phyloP scores from a whole-genome alignment of 1,140 invertebrate species.

The Oryzaephilus surinamensis region DNA sequence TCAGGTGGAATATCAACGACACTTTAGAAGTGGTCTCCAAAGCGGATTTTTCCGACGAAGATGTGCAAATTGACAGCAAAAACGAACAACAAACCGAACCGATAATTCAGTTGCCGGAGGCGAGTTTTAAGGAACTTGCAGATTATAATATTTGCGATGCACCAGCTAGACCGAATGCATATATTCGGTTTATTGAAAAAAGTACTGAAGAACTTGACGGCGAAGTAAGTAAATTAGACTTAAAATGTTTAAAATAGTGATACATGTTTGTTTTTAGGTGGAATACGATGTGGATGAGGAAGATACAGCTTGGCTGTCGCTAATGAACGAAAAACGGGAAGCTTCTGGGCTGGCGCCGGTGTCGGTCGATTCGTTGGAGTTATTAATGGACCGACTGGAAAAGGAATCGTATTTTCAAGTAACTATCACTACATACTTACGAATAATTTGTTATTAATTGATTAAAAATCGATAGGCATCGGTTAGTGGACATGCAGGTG shows the following conservation, averaged over 20 bases:
- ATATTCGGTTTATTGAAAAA: constrained; percentile 88
- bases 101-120: constrained; percentile 64
- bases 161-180: constrained; percentile 65
- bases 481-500: constrained; percentile 48
- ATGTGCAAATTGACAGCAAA: constrained; percentile 27
- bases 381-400: constrained; percentile 92
- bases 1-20: constrained; percentile 48
- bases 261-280: constrained; percentile 40
- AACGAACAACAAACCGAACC: constrained; percentile 34
- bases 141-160: constrained; percentile 72
- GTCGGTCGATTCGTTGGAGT: constrained; percentile 80
- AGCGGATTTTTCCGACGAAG: constrained; percentile 48
- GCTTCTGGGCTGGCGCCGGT: constrained; percentile 57
- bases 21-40: constrained; percentile 48
- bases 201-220: constrained; percentile 88
- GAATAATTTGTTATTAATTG: too few relatives aligned
- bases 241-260: background rate
- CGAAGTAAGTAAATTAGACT: constrained; percentile 38
- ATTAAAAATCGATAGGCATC: constrained; percentile 23
- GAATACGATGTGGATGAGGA: constrained; percentile 99
- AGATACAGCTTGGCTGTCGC: constrained; percentile 82
- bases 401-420: constrained; percentile 95
- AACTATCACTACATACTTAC: constrained; percentile 5
- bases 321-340: constrained; percentile 74
- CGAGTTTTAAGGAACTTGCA: constrained; percentile 66